These are phyloP conservation scores for Melanotus villosus DNA, from an alignment of 2,888 invertebrate species.

Conservation along the genomic window DNA sequence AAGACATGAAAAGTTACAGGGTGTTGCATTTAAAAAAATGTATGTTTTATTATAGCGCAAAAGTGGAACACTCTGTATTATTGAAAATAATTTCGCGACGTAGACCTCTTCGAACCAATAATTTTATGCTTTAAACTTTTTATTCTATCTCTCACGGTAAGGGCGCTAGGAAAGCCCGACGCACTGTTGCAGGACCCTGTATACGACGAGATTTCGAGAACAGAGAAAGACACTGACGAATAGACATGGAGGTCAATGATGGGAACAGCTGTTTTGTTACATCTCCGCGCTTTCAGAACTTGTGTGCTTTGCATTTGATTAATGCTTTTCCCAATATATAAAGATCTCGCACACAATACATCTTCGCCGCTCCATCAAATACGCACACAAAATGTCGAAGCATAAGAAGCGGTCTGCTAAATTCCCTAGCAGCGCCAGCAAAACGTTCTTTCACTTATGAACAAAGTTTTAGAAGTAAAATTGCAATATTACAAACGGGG, in stretches of 20 bases:
- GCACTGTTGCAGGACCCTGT: too few species aligned
- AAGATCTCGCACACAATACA: slow-evolving; percentile 41
- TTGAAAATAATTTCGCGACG: too few species aligned
- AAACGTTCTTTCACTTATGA: slow-evolving; percentile 15
- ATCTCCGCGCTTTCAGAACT: slow-evolving; percentile 41
- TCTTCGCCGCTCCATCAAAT: slow-evolving; percentile 43
- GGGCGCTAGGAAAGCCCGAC: too few species aligned
- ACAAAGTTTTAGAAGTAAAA: slow-evolving; percentile 20
- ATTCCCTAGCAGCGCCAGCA: background rate
- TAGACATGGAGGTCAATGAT: slow-evolving; percentile 42
- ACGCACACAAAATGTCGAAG: slow-evolving; percentile 32
- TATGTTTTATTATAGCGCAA: too few species aligned
- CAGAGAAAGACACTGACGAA: slow-evolving; percentile 34
- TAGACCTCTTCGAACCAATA: too few species aligned
- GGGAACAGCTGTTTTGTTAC: slow-evolving; percentile 44
- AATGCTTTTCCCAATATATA: slow-evolving; percentile 50
- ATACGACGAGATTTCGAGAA: background rate
- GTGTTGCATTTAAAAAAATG: too few species aligned
- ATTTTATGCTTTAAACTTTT: too few species aligned
- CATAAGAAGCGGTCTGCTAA: background rate
- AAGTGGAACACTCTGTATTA: too few species aligned
- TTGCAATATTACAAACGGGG: slow-evolving; percentile 14
- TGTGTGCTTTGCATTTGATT: slow-evolving; percentile 51
- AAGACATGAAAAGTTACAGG: too few species aligned
- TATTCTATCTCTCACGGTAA: too few species aligned